Percentiles rank a stretch among this genome's conserved stretches.
These are phyloP conservation scores for Eristalinus aeneus DNA, from an alignment of 2,888 invertebrate species.

Conservation along the genomic window DNA sequence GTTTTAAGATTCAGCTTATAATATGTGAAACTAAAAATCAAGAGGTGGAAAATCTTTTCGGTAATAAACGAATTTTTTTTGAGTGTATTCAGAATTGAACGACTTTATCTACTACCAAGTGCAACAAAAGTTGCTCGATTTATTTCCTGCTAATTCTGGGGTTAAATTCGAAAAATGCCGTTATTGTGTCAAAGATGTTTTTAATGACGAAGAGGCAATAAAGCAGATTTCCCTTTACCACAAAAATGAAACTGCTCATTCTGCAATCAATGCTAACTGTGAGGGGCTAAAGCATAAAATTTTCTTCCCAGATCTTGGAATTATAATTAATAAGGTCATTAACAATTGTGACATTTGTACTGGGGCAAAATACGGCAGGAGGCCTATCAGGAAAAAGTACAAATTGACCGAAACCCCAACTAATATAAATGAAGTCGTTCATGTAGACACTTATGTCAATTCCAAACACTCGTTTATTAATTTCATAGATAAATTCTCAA, in stretches of 20 bases:
- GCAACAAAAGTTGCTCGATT: too few relatives aligned
- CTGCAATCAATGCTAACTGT: too few relatives aligned
- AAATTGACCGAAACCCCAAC: slow-evolving; percentile 25
- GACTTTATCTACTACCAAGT: too few relatives aligned
- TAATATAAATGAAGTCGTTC: neutral
- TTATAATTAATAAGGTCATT: neutral
- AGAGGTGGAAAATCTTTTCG: too few relatives aligned
- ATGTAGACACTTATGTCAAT: slow-evolving; percentile 8
- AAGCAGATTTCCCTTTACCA: neutral
- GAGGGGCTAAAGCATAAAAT: too few relatives aligned
- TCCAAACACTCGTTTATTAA: slow-evolving; percentile 25
- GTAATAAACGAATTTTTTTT: too few relatives aligned
- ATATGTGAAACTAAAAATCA: too few relatives aligned
- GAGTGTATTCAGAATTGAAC: too few relatives aligned
- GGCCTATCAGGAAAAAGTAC: slow-evolving; percentile 38
- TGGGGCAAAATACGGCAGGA: slow-evolving; percentile 30
- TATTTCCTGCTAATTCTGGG: neutral
- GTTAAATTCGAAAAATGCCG: too few relatives aligned
- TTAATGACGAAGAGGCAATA: neutral
- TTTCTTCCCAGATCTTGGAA: too few relatives aligned
- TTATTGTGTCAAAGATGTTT: neutral
- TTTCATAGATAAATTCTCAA: slow-evolving; percentile 33
- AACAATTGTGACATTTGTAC: slow-evolving; percentile 13
- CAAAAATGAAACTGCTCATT: too few relatives aligned
- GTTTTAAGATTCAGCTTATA: too few relatives aligned